Evolutionary conservation across 2,113 vertebrate genomes (phyloP), one percentile per base, ranked within the genome.

Genomic region (Corapipo altera): DNA sequence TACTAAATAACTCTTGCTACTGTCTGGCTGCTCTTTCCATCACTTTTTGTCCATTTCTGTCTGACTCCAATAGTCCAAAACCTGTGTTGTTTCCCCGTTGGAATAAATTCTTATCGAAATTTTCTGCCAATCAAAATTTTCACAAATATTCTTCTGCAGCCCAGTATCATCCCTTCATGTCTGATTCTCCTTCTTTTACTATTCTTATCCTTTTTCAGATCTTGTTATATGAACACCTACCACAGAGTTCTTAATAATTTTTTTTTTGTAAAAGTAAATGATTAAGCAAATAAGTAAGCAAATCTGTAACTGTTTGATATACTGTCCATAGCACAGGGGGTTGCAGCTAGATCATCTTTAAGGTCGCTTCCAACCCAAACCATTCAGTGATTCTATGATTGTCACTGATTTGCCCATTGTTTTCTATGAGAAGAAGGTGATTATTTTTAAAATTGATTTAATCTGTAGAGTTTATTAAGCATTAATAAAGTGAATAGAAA

Each of bases 11-110:
- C 8, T 62, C 10, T 19, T 15, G 1, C 23, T 91, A 9, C 9
- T 46, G 5, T 35, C 30, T 69, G 33, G 10, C 17, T 85, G 10
- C 27, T 76, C 33, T 83, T 30, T 5, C 21, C 6, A 17, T 35
- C 3, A 26, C 4, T 55, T 75, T 54, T 23, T 72, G 4, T 39
- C 30, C 17, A n/a, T 52, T 85, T 85, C n/a, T 59, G 9, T 37
- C 30, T 78, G 37, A 67, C 7, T 88, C 28, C 15, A 57, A 9
- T 19, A 30, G 10, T 80, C 13, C 21, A 61, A 49, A 66, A 66
- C 15, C 5, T 33, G 11, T 37, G 21, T 7, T 0, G 0, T 66
- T 74, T 89, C 43, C 24, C 6, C 81, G 8, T 7, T 52, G 20
- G 14, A 89, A 21, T 39, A 52, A 57, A 4, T 74, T 46, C 32